Percentiles rank a stretch among this genome's conserved stretches.
Conservation (phyloP, 2,797 vertebrate genomes). For the Octomys mimax region DNA sequence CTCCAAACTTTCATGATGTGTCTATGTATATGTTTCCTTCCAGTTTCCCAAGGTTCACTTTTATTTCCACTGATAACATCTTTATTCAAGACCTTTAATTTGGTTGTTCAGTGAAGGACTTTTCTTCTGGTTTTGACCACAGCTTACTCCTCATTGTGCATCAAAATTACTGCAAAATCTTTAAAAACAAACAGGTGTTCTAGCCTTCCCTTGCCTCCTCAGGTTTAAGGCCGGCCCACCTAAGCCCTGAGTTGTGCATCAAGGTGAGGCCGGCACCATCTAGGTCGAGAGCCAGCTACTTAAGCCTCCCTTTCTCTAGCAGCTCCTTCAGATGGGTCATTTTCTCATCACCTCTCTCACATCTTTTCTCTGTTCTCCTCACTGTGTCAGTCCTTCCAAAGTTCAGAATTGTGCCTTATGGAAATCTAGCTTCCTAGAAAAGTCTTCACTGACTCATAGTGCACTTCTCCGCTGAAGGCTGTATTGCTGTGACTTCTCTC, state of each 20-base stretch:
- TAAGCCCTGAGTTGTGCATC: background rate
- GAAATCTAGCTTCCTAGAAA: background rate
- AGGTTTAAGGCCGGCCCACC: background rate
- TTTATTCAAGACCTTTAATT: background rate
- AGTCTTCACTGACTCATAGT: background rate
- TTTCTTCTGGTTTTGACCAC: constrained; percentile 7
- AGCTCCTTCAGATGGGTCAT: background rate
- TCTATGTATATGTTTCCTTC: constrained; percentile 4
- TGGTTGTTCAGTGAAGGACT: background rate
- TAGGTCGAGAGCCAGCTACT: background rate
- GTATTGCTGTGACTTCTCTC: background rate
- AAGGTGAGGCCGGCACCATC: background rate
- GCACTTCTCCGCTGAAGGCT: background rate
- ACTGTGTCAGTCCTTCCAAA: background rate
- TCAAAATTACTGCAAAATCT: background rate
- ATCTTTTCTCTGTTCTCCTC: background rate
- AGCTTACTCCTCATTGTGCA: background rate
- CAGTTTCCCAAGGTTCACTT: background rate
- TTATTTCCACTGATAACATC: background rate
- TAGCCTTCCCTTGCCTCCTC: background rate
- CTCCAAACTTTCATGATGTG: background rate
- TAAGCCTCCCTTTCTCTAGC: background rate
- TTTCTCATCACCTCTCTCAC: background rate
- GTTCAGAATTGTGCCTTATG: background rate
- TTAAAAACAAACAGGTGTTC: background rate